Evolutionary conservation across 2,888 invertebrate genomes (phyloP).

Genomic region (Rhodophaea formosa): DNA sequence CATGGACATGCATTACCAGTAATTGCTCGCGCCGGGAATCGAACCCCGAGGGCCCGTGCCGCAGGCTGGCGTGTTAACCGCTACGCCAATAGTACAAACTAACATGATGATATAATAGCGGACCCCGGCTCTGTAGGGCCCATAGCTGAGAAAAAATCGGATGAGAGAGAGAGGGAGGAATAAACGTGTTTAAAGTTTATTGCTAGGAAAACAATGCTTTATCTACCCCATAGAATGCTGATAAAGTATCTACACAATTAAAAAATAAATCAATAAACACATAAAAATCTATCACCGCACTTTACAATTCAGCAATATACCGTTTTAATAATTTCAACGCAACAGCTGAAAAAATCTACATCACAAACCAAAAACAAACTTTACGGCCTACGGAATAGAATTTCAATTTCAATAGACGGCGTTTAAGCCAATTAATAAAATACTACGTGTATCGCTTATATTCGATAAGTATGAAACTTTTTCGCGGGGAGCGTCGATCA

Average conservation of each 20-base stretch:
- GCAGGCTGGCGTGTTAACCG: too few species aligned
- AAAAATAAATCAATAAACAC: not conserved
- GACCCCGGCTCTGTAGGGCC: too few species aligned
- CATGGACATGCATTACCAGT: too few species aligned
- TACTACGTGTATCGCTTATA: conserved; percentile 61
- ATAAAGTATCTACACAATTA: not conserved
- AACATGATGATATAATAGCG: too few species aligned
- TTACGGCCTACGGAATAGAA: conserved; percentile 18
- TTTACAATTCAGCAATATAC: not conserved
- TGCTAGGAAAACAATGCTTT: too few species aligned
- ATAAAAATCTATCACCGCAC: conserved; percentile 2
- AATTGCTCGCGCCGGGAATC: too few species aligned
- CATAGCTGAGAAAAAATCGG: too few species aligned
- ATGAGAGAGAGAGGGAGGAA: too few species aligned
- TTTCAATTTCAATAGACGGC: conserved; percentile 28
- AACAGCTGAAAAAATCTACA: not conserved
- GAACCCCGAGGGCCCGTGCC: too few species aligned
- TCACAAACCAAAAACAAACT: conserved; percentile 18
- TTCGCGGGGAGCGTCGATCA: conserved; percentile 75
- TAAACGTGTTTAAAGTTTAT: too few species aligned
- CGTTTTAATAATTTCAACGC: conserved; percentile 2
- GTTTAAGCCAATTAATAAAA: conserved; percentile 63
- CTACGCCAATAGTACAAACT: too few species aligned
- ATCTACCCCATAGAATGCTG: not conserved
- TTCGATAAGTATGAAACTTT: conserved; percentile 74